A percentile compares a stretch with the other conserved stretches of the same genome.
These are phyloP conservation scores for Eublepharis macularius DNA, from an alignment of 2,113 vertebrate genomes.

Conservation along the genomic window DNA sequence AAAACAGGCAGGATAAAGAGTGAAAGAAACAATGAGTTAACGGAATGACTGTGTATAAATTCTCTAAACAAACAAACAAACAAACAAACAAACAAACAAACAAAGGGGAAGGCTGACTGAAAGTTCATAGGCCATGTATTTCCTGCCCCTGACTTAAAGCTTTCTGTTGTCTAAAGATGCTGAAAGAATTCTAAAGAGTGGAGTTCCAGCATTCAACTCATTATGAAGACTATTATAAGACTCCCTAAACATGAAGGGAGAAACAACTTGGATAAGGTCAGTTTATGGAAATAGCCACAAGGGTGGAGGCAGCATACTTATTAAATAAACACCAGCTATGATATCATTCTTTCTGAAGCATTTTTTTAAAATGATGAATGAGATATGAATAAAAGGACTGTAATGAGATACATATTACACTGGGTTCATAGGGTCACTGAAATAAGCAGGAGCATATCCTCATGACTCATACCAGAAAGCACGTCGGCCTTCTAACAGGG, in stretches of 20 bases:
- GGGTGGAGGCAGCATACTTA: slow-evolving; percentile 40
- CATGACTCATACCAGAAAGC: slow-evolving; percentile 35
- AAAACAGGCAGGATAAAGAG: not conserved
- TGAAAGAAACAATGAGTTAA: not conserved
- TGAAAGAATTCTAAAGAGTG: not conserved
- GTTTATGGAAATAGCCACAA: slow-evolving; percentile 47
- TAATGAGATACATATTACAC: slow-evolving; percentile 10
- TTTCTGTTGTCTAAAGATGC: not conserved
- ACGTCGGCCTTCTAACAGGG: slow-evolving; percentile 4
- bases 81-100: not conserved
- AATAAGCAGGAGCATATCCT: not conserved
- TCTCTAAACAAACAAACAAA: too few species aligned
- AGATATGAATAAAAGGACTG: slow-evolving; percentile 39
- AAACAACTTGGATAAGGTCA: slow-evolving; percentile 44
- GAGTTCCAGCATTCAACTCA: slow-evolving; percentile 27
- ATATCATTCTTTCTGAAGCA: slow-evolving; percentile 53
- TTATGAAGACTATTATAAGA: not conserved
- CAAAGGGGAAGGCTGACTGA: not conserved
- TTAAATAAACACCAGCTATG: slow-evolving; percentile 56
- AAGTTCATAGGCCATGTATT: not conserved
- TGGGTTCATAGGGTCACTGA: not conserved
- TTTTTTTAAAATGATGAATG: slow-evolving; percentile 42
- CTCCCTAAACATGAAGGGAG: slow-evolving; percentile 36
- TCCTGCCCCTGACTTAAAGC: not conserved
- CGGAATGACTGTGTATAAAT: too few species aligned